Evolutionary conservation across 1,140 invertebrate genomes (phyloP), one percentile per base, ranked within the genome.

Genomic region (Tenebrio molitor): DNA sequence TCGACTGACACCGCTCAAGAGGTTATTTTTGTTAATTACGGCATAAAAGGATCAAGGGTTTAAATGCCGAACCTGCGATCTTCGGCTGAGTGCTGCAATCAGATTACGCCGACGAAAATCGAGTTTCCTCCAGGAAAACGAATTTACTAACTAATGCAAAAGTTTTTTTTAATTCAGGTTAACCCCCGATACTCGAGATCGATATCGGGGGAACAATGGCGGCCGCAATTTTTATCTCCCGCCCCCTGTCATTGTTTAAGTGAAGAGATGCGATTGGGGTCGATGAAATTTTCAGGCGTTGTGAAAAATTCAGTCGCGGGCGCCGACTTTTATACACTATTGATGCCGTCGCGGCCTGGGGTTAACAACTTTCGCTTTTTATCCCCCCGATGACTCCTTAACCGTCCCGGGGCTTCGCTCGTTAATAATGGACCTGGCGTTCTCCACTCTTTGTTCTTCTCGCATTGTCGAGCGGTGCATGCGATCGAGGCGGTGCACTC

Each of bases 51-150:
- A 39, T 39, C 36, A 12, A n/a, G n/a, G n/a, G 36, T 39, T 39
- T 39, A 53, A 58, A 58, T 10, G 16, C n/a, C 50, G 6, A 3
- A 21, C 14, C 42, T 46, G 50, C 21, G 50, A 15, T 25, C 50
- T 58, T n/a, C 46, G 36, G 36, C 36, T 39, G 14, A 53, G 46
- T 53, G 46, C 50, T 58, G 50, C 46, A 53, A 53, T 53, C 46
- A 21, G 46, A 53, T 53, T 53, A 53, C 21, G 23, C 14, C 23
- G 36, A 12, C 19, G 1, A 58, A 33, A 17, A 53, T 53, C 14
- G 19, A 29, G 36, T 39, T 53, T 53, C 14, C 10, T 23, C 14
- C 46, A 23, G 8, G 46, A 25, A 53, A 53, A 39, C n/a, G 36
- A 39, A 39, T 12, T 39, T 39, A 33, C 29, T 10, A 39, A 39